Percentiles rank a stretch among this genome's conserved stretches.
These are phyloP conservation scores for Trisateles emortualis DNA, from an alignment of 2,888 invertebrate genomes.

Conservation along the genomic window DNA sequence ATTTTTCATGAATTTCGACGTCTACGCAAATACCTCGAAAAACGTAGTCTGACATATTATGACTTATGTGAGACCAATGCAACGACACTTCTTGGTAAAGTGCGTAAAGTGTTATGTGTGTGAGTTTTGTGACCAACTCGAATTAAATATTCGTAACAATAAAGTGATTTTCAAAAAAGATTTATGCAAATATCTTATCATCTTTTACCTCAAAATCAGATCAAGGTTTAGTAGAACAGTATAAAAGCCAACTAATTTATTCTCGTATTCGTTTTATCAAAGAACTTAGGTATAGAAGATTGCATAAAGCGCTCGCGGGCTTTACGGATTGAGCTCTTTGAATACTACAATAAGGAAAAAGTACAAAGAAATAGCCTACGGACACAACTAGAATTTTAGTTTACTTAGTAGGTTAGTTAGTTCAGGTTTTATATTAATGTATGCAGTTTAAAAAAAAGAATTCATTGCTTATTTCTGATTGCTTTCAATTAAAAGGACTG, in stretches of 20 bases:
- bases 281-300: constrained; percentile 33
- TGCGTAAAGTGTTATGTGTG: too few species aligned
- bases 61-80: not conserved
- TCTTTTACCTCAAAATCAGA: not conserved
- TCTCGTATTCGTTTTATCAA: constrained; percentile 29
- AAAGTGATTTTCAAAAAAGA: not conserved
- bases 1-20: not conserved
- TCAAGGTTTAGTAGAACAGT: not conserved
- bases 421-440: too few species aligned
- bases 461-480: too few species aligned
- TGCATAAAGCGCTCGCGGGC: constrained; percentile 25
- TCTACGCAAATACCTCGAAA: not conserved
- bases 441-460: too few species aligned
- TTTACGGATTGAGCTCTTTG: constrained; percentile 17
- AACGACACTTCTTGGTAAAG: too few species aligned
- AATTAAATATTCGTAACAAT: not conserved
- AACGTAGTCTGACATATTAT: not conserved
- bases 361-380: constrained; percentile 5
- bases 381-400: constrained; percentile 1
- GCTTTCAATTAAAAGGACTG: too few species aligned
- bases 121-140: not conserved
- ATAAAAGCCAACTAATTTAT: constrained; percentile 23
- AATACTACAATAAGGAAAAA: constrained; percentile 9
- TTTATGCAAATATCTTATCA: not conserved
- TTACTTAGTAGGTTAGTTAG: too few species aligned